These are phyloP conservation scores for Rhogogaster chlorosoma DNA, from an alignment of 2,888 invertebrate genomes.

Conservation along the genomic window DNA sequence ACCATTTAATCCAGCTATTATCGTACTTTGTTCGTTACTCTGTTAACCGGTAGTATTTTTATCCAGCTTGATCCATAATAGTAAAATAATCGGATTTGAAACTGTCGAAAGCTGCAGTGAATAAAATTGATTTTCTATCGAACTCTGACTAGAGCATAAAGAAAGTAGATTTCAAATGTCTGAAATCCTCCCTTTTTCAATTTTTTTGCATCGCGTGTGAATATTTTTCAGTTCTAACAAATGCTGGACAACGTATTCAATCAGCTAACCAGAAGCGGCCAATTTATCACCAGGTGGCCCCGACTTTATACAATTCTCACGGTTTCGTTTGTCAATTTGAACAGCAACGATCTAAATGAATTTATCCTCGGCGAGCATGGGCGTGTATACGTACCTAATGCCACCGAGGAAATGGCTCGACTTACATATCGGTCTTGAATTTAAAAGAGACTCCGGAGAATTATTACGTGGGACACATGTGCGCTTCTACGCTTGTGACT, in stretches of 20 bases:
- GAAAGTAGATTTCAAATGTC: background rate
- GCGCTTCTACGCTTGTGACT: background rate
- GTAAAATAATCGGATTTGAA: background rate
- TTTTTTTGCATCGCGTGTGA: background rate
- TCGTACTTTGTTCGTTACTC: background rate
- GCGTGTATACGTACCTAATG: background rate
- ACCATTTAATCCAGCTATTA: slow-evolving; percentile 25
- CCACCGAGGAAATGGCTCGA: background rate
- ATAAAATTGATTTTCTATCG: background rate
- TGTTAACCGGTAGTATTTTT: background rate
- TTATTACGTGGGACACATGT: background rate
- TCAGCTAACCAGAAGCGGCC: slow-evolving; percentile 11
- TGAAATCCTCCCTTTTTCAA: background rate
- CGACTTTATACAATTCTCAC: background rate
- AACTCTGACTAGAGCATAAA: background rate
- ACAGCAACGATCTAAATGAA: slow-evolving; percentile 6
- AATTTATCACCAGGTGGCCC: slow-evolving; percentile 28
- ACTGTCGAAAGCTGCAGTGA: background rate
- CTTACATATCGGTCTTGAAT: background rate
- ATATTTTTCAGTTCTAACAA: background rate
- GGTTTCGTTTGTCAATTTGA: background rate
- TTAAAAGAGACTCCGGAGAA: background rate
- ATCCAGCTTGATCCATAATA: background rate
- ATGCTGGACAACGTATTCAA: slow-evolving; percentile 30
- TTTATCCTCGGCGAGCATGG: background rate